phyloP scores from a whole-genome alignment of 1,140 invertebrate genomes.

The Tigriopus japonicus region DNA sequence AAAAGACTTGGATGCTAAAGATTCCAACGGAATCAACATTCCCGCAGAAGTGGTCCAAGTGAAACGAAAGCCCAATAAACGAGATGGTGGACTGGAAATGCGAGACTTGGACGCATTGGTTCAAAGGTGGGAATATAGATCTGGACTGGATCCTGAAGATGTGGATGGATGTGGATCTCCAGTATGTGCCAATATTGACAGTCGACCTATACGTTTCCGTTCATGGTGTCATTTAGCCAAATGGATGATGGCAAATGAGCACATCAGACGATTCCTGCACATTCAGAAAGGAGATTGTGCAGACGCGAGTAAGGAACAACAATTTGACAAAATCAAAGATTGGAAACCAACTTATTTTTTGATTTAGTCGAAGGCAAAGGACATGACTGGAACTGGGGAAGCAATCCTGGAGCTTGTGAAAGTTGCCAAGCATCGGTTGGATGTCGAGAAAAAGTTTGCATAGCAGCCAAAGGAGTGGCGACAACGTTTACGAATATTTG shows the following conservation, averaged over 20 bases:
- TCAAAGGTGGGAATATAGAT: background rate
- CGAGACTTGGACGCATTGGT: background rate
- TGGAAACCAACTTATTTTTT: too few species aligned
- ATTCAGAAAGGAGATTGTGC: background rate
- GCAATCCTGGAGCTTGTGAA: background rate
- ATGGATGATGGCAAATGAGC: background rate
- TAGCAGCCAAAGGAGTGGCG: background rate
- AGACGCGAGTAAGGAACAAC: background rate
- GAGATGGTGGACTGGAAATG: background rate
- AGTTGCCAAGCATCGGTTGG: background rate
- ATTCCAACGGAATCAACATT: too few species aligned
- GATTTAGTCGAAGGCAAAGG: background rate
- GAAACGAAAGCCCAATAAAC: background rate
- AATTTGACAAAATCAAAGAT: too few species aligned
- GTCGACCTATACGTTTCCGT: background rate
- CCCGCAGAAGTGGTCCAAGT: background rate
- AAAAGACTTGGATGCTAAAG: too few species aligned
- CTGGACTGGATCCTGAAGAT: background rate
- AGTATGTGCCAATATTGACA: background rate
- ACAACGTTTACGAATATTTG: background rate
- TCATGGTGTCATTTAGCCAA: background rate
- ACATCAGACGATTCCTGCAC: background rate
- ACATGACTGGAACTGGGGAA: background rate
- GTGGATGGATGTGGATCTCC: background rate
- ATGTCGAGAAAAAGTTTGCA: background rate